These are phyloP conservation scores for Syrphus vitripennis DNA, from an alignment of 2,888 invertebrate genomes.

Conservation along the genomic window DNA sequence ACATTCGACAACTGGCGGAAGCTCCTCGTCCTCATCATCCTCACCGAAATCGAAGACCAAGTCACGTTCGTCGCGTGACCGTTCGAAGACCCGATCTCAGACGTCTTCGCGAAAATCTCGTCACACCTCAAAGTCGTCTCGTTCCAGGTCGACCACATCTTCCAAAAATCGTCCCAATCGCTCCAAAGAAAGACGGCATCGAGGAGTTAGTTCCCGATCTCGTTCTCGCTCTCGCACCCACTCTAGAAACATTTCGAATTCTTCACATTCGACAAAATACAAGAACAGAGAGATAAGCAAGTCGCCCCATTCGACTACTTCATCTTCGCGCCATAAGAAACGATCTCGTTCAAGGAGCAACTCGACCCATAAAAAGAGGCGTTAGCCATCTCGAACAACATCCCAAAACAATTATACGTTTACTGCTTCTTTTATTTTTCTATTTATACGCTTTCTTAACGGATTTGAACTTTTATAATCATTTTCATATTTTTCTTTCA, in stretches of 20 bases:
- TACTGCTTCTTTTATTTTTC: not conserved
- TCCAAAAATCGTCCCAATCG: constrained; percentile 51
- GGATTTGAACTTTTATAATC: constrained; percentile 53
- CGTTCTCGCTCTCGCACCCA: constrained; percentile 59
- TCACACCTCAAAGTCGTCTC: constrained; percentile 68
- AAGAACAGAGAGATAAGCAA: constrained; percentile 72
- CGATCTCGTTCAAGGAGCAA: constrained; percentile 64
- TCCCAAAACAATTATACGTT: not conserved
- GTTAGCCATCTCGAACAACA: constrained; percentile 34
- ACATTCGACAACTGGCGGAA: constrained; percentile 50
- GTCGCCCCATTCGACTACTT: constrained; percentile 72
- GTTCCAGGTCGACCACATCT: constrained; percentile 70
- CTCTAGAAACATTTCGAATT: constrained; percentile 70
- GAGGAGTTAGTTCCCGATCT: constrained; percentile 47
- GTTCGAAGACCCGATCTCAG: constrained; percentile 72
- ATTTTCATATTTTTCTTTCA: constrained; percentile 23
- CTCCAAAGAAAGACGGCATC: constrained; percentile 41
- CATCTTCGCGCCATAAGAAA: constrained; percentile 57
- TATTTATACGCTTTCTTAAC: constrained; percentile 17
- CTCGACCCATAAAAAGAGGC: constrained; percentile 58
- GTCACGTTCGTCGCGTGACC: constrained; percentile 70
- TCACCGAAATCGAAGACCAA: constrained; percentile 55
- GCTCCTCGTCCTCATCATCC: constrained; percentile 45
- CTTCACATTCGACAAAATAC: constrained; percentile 70
- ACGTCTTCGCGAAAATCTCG: constrained; percentile 71